Percentiles rank a stretch among this genome's conserved stretches.
phyloP scores from a whole-genome alignment of 30 jellyfish, hydroid and myxozoan genomes.

The Aurelia sp. region DNA sequence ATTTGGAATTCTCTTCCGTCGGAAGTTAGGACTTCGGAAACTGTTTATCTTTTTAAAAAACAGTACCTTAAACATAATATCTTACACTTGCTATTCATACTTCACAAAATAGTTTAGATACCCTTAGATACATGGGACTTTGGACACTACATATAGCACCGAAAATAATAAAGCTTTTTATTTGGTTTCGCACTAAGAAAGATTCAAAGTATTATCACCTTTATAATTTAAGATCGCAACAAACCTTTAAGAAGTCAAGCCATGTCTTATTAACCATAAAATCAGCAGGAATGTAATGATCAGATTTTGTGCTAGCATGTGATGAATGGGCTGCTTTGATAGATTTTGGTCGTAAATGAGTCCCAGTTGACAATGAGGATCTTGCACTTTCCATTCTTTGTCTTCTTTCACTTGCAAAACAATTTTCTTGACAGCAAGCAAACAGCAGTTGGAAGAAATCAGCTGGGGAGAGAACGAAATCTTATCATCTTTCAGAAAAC shows the following conservation, averaged over 20 bases:
- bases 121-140: too few species aligned
- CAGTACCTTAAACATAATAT: too few species aligned
- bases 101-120: too few species aligned
- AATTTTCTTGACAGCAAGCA: conserved; percentile 97
- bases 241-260: conserved; percentile 96
- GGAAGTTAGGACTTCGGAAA: too few species aligned
- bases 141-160: too few species aligned
- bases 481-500: neutral
- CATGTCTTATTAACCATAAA: conserved; percentile 93
- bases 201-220: too few species aligned
- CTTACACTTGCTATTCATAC: too few species aligned
- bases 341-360: conserved; percentile 37
- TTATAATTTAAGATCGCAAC: too few species aligned
- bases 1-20: too few species aligned
- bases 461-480: conserved; percentile 41
- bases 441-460: conserved; percentile 86
- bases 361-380: conserved; percentile 11
- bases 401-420: conserved; percentile 62
- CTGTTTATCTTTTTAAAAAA: too few species aligned
- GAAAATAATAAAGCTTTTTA: too few species aligned
- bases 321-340: conserved; percentile 7
- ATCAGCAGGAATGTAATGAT: conserved; percentile 87
- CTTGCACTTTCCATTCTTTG: conserved; percentile 35
- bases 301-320: conserved; percentile 32
- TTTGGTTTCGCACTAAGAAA: too few species aligned